Evolutionary conservation across 2,888 invertebrate species (phyloP).

Genomic region (Philereme transversata): DNA sequence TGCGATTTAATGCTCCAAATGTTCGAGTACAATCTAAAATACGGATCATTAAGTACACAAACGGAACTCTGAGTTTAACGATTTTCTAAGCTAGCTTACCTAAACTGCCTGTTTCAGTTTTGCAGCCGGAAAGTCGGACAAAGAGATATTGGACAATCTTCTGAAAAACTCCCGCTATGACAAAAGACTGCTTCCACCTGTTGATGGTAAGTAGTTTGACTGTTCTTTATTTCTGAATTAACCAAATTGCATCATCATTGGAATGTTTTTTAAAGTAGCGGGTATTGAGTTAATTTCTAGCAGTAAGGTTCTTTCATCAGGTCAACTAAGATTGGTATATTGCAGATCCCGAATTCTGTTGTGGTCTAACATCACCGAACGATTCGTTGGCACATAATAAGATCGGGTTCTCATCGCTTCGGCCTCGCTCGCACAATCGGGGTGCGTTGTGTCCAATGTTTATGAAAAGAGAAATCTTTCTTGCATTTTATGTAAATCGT

Average conservation of each 20-base stretch:
- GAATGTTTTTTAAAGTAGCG: constrained; percentile 9
- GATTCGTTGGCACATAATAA: constrained; percentile 87
- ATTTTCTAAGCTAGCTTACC: constrained; percentile 26
- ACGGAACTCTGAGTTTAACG: constrained; percentile 17
- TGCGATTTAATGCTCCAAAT: constrained; percentile 52
- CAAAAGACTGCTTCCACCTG: constrained; percentile 95
- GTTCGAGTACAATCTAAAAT: constrained; percentile 38
- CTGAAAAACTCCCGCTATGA: constrained; percentile 95
- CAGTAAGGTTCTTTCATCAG: constrained; percentile 26
- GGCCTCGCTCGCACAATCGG: constrained; percentile 84
- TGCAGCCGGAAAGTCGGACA: constrained; percentile 96
- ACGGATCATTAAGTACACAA: constrained; percentile 29
- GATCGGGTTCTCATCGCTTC: constrained; percentile 77
- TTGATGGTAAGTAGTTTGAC: constrained; percentile 86
- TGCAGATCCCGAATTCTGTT: constrained; percentile 96
- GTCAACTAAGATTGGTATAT: constrained; percentile 67
- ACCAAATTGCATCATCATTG: constrained; percentile 18
- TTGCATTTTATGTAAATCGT: constrained; percentile 54
- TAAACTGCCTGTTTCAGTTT: constrained; percentile 84
- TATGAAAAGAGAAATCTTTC: constrained; percentile 80
- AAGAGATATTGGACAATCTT: constrained; percentile 95
- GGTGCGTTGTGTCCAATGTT: constrained; percentile 85
- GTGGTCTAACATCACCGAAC: constrained; percentile 92
- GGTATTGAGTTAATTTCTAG: constrained; percentile 19
- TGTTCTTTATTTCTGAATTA: constrained; percentile 12